Conservation (phyloP, 2,888 invertebrate genomes). For the Lamellibrachia satsuma region DNA sequence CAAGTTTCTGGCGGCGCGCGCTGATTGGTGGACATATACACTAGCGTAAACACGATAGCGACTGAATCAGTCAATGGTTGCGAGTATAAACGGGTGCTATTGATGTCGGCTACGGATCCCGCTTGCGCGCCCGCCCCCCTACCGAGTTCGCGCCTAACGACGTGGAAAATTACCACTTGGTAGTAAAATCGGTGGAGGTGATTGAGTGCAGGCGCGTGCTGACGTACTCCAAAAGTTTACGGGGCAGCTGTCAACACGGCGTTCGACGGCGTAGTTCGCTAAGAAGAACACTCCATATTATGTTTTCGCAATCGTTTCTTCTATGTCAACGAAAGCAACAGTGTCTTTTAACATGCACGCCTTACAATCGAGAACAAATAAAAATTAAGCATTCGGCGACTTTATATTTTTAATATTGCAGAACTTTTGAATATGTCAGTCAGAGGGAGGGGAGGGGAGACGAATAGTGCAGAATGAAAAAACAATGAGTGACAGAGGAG, state of each 20-base stretch:
- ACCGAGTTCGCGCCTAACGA: slow-evolving; percentile 8
- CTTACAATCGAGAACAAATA: not conserved
- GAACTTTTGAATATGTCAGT: no score
- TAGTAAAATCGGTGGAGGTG: slow-evolving; percentile 17
- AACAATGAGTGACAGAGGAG: not conserved
- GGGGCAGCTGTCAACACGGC: not conserved
- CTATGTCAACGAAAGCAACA: not conserved
- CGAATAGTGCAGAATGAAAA: not conserved
- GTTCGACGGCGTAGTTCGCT: not conserved
- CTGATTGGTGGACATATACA: not conserved
- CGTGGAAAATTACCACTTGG: slow-evolving; percentile 13
- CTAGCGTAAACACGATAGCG: not conserved
- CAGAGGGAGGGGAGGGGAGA: not conserved
- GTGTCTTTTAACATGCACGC: not conserved
- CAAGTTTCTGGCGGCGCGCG: slow-evolving; percentile 6
- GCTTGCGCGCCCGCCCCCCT: not conserved
- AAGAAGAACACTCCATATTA: not conserved
- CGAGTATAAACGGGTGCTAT: not conserved
- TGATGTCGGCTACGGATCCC: not conserved
- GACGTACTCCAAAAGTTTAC: not conserved
- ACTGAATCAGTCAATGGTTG: not conserved
- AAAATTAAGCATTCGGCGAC: not conserved
- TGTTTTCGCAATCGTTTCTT: not conserved
- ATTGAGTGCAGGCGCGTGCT: not conserved
- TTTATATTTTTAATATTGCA: no score